Base-by-base conservation (phyloP, 2,797 vertebrate genomes). In the Pipistrellus kuhlii region DNA sequence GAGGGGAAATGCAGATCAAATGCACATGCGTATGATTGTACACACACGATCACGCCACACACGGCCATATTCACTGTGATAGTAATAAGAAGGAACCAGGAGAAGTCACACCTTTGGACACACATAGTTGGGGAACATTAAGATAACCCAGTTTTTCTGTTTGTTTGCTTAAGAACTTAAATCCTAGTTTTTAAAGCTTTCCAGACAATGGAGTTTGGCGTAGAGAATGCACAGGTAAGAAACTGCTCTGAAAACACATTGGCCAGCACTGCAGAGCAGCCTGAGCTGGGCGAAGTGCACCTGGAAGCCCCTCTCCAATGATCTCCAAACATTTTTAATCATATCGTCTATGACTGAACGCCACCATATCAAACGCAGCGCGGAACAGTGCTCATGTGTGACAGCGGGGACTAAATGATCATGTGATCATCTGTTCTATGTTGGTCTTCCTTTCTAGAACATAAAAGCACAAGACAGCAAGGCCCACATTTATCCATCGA, bases 121-220 rank as follows among this genome's bases (percentile, higher is more conserved):
- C 41, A 66, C 41, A 82, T 44, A 66, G n/a, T 7, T 64, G 27
- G 13, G 32, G 30, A 91, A 55, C 35, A 81, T 68, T 48, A 41
- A 18, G 11, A 48, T 57, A n/a, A 62, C 8, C 20, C 11, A 23
- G 32, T n/a, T 73, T 76, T 90, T 80, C 53, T 78, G 18, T 90
- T 68, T 81, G 18, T 51, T 92, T 85, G 69, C 41, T 80, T 76
- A 69, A 57, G 23, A 51, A 80, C 80, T 82, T 72, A 83, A 92
- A 84, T 41, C 3, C 32, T n/a, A 32, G 53, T 59, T 80, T 95
- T 75, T 41, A 51, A 93, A 85, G 55, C 23, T 84, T 96, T 77
- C 38, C 80, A 92, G 20, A 83, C 38, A 90, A 72, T 17, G 21
- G 23, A 66, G 13, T 32, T 73, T 48, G 32, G 20, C 27, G 71